Percentiles rank a stretch among this genome's conserved stretches.
phyloP scores from a whole-genome alignment of 2,113 vertebrate species.

The Engystomops pustulosus region DNA sequence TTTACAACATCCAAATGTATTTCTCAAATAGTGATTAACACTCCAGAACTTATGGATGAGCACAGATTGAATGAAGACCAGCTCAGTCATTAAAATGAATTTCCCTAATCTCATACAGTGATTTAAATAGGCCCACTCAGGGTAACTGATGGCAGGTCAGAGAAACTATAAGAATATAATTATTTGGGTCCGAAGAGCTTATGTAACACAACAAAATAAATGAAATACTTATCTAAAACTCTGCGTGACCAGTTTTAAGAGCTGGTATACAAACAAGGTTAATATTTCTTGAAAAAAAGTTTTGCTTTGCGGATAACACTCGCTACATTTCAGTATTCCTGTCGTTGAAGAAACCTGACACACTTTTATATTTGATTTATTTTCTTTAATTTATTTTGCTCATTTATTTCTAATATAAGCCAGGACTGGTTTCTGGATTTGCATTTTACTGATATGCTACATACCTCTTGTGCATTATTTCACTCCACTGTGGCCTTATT shows the following conservation, averaged over 20 bases:
- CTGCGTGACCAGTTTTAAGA: neutral
- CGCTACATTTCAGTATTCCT: neutral
- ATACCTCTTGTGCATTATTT: neutral
- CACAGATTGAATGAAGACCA: conserved; percentile 34
- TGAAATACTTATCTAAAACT: conserved; percentile 9
- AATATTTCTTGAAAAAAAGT: neutral
- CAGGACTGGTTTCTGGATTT: neutral
- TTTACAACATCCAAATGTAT: conserved; percentile 33
- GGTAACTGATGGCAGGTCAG: conserved; percentile 29
- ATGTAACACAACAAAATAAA: conserved; percentile 19
- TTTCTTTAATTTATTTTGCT: conserved; percentile 7
- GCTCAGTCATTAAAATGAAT: conserved; percentile 26
- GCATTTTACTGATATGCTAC: conserved; percentile 24
- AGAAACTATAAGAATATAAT: conserved; percentile 37
- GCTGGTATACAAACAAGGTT: neutral
- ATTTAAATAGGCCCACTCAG: conserved; percentile 23
- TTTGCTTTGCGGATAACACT: conserved; percentile 1
- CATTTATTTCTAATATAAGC: neutral
- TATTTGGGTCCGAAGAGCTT: conserved; percentile 33
- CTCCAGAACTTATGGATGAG: conserved; percentile 39
- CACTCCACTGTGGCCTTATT: neutral
- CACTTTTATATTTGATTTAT: neutral
- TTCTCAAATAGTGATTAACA: conserved; percentile 26
- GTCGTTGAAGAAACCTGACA: neutral
- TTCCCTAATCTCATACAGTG: conserved; percentile 13